Evolutionary conservation across 2,888 invertebrate species (phyloP), one percentile per base, ranked within the genome.

Genomic region (Cylloceria caligata): DNA sequence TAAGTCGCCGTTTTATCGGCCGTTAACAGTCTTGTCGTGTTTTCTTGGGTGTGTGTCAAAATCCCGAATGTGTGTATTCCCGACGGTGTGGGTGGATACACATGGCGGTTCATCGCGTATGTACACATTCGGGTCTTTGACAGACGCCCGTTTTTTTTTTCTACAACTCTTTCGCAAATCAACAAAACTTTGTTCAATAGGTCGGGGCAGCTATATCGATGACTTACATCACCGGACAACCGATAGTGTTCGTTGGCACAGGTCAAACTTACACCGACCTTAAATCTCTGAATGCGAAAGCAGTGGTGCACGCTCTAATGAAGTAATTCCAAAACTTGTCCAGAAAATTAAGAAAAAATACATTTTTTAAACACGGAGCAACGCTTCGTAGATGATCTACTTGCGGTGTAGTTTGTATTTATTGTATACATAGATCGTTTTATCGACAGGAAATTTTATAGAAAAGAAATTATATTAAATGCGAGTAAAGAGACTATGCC

Each of bases 191-290:
- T 34, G 19, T 34, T 60, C 1, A 42, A 4, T 86, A 95, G 94
- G 97, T 99, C 27, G 99, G 99, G 9, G 99, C 99, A 52, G 99
- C 99, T 19, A 99, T 99, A 88, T 99, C 99, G 16, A 99, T 99
- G 99, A 99, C 99, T 0, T 99, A 99, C 93, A 99, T 99, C 84
- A 99, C 99, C 0, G 99, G 99, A 0, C 99, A 99, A 93, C 99
- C 99, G 0, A 99, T 99, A 72, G 98, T 99, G 57, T 99, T 99
- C 92, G 99, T 99, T 16, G 99, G 99, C 47, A 99, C 99, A 2
- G 99, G 99, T 1, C 99, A 99, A 94, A 99, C 99, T 0, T 99
- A 99, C 93, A 97, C 98, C 0, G 99, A 99, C 94, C 94, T 99
- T 89, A 98, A 99, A 93, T 98, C 98, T 79, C 94, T 99, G 86